These are phyloP conservation scores for Nipponia nippon DNA, from an alignment of 2,113 vertebrate species.

Conservation along the genomic window DNA sequence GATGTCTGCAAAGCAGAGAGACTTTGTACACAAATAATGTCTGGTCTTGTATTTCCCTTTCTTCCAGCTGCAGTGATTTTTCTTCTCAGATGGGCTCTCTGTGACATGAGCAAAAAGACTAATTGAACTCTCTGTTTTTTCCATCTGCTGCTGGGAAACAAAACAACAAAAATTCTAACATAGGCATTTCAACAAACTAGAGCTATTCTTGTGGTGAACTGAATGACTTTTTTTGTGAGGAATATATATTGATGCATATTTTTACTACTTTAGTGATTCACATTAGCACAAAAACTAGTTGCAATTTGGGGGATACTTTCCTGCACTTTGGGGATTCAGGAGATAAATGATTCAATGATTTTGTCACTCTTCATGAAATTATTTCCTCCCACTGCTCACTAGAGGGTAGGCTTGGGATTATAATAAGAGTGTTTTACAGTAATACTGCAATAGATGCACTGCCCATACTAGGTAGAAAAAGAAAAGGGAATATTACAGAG, in stretches of 20 bases:
- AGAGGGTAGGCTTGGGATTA: slow-evolving; percentile 68
- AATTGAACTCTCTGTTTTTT: not conserved
- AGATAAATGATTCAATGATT: not conserved
- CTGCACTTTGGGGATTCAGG: not conserved
- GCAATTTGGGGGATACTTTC: not conserved
- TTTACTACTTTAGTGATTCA: not conserved
- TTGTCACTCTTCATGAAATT: not conserved
- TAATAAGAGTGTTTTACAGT: not conserved
- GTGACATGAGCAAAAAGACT: not conserved
- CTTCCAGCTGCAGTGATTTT: not conserved
- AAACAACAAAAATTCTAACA: not conserved
- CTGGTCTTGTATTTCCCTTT: not conserved
- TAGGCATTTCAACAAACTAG: not conserved
- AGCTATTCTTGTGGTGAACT: not conserved
- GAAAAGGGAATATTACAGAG: not conserved
- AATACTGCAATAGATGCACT: not conserved
- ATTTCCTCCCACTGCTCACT: slow-evolving; percentile 58
- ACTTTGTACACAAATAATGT: not conserved
- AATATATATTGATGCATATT: not conserved
- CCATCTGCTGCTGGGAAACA: not conserved
- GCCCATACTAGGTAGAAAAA: not conserved
- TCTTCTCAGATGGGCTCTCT: not conserved
- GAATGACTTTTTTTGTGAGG: not conserved
- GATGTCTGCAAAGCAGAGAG: not conserved
- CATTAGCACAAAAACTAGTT: not conserved